These are phyloP conservation scores for Luffia ferchaultella DNA, from an alignment of 2,888 invertebrate genomes.

Conservation along the genomic window DNA sequence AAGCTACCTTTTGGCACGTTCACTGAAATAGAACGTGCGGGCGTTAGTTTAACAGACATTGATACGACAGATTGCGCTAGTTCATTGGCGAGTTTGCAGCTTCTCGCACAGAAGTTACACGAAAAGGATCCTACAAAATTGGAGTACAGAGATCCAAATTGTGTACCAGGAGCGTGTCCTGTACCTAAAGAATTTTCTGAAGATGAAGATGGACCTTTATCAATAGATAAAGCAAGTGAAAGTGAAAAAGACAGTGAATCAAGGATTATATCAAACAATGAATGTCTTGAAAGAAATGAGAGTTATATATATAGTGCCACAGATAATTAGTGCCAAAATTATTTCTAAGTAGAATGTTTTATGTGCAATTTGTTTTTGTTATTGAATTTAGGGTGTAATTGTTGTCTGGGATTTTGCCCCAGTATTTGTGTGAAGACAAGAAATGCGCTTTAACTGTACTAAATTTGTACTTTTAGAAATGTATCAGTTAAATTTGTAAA, in stretches of 20 bases:
- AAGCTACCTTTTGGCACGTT: constrained; percentile 94
- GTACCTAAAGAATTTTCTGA: constrained; percentile 58
- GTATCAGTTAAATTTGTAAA: background rate
- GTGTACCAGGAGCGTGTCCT: constrained; percentile 23
- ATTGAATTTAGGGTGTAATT: constrained; percentile 52
- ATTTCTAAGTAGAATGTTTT: constrained; percentile 57
- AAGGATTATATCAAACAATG: constrained; percentile 48
- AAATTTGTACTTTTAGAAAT: constrained; percentile 3
- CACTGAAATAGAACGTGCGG: constrained; percentile 91
- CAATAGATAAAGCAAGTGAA: constrained; percentile 39
- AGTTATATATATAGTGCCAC: constrained; percentile 66
- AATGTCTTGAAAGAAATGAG: constrained; percentile 49
- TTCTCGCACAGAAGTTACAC: constrained; percentile 80
- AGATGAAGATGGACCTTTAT: constrained; percentile 49
- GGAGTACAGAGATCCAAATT: constrained; percentile 67
- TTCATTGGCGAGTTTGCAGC: constrained; percentile 87
- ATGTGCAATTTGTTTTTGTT: constrained; percentile 63
- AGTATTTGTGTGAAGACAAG: constrained; percentile 51
- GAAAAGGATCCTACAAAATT: constrained; percentile 83
- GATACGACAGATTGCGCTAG: constrained; percentile 97
- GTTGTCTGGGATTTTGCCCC: constrained; percentile 48
- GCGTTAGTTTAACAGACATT: constrained; percentile 90
- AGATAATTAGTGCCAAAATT: constrained; percentile 71
- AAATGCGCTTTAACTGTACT: constrained; percentile 57
- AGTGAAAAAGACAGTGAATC: constrained; percentile 57